Conservation (phyloP, 2,888 invertebrate species). For the Drosophila melanosoma region DNA sequence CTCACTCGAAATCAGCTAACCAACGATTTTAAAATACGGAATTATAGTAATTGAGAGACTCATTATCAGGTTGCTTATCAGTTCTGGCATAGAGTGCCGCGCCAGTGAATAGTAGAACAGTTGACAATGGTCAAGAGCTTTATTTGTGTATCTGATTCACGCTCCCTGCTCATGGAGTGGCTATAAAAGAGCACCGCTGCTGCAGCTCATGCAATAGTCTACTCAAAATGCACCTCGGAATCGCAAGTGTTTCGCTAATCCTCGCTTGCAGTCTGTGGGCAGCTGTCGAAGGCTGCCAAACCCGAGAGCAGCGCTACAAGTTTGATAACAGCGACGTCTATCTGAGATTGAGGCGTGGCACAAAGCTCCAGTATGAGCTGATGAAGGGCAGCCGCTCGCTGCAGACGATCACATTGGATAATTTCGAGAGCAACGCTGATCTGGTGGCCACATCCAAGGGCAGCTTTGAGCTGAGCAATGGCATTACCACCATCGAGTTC, state of each 20-base stretch:
- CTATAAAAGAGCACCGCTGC: conserved; percentile 31
- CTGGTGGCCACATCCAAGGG: conserved; percentile 68
- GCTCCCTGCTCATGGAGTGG: background rate
- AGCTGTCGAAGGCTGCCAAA: conserved; percentile 55
- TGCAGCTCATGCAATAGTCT: conserved; percentile 14
- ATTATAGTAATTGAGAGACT: conserved; percentile 22
- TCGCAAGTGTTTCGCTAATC: conserved; percentile 27
- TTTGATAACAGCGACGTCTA: conserved; percentile 79
- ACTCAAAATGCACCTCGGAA: conserved; percentile 25
- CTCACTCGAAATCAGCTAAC: conserved; percentile 9
- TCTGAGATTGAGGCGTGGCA: conserved; percentile 68
- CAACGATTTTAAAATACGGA: background rate
- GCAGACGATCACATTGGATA: conserved; percentile 80
- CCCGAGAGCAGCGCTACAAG: conserved; percentile 74
- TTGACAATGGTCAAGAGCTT: conserved; percentile 47
- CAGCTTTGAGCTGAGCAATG: conserved; percentile 64
- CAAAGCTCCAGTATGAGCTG: conserved; percentile 79
- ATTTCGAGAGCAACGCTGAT: conserved; percentile 69
- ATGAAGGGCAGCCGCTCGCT: conserved; percentile 74
- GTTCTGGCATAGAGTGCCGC: conserved; percentile 30
- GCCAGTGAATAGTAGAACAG: conserved; percentile 16
- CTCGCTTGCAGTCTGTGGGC: conserved; percentile 45
- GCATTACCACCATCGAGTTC: conserved; percentile 69
- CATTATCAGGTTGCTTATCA: conserved; percentile 42
- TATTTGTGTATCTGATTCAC: conserved; percentile 21